Conservation (phyloP, 2,113 vertebrate species). For the Sinocyclocheilus rhinocerous region DNA sequence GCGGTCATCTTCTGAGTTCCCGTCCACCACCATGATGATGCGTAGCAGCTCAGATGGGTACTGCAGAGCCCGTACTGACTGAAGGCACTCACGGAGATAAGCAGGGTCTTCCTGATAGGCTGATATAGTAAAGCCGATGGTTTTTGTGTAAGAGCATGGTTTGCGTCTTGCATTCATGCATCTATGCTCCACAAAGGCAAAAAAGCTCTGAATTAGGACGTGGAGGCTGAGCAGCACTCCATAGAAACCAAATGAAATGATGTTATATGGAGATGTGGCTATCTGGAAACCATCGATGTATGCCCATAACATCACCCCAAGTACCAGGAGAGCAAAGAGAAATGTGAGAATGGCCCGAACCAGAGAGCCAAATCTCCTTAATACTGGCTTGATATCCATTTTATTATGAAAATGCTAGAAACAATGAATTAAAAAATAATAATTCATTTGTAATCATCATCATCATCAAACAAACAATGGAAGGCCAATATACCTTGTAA, state of each 20-base stretch:
- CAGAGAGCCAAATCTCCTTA: slow-evolving; percentile 61
- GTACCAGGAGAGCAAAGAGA: slow-evolving; percentile 80
- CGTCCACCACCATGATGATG: slow-evolving; percentile 89
- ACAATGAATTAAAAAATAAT: no score
- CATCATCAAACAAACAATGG: no score
- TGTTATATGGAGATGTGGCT: slow-evolving; percentile 72
- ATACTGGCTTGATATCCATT: slow-evolving; percentile 74
- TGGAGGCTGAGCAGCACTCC: slow-evolving; percentile 84
- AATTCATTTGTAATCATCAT: no score
- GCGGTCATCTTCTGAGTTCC: slow-evolving; percentile 81
- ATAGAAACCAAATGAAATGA: slow-evolving; percentile 88
- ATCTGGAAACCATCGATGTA: slow-evolving; percentile 81
- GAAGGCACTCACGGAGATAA: slow-evolving; percentile 85
- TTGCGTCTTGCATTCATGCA: slow-evolving; percentile 67
- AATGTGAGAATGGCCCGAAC: slow-evolving; percentile 75
- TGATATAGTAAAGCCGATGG: slow-evolving; percentile 86
- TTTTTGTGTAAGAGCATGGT: slow-evolving; percentile 73
- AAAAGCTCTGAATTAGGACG: slow-evolving; percentile 84
- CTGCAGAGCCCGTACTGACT: slow-evolving; percentile 76
- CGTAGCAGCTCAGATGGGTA: slow-evolving; percentile 82
- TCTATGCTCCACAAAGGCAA: slow-evolving; percentile 84
- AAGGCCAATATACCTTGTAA: no score
- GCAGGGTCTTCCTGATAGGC: slow-evolving; percentile 86
- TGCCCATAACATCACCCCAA: slow-evolving; percentile 82
- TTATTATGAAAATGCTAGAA: slow-evolving; percentile 35